Evolutionary conservation across 2,113 vertebrate genomes (phyloP), one percentile per base, ranked within the genome.

Genomic region (Chunga burmeisteri): DNA sequence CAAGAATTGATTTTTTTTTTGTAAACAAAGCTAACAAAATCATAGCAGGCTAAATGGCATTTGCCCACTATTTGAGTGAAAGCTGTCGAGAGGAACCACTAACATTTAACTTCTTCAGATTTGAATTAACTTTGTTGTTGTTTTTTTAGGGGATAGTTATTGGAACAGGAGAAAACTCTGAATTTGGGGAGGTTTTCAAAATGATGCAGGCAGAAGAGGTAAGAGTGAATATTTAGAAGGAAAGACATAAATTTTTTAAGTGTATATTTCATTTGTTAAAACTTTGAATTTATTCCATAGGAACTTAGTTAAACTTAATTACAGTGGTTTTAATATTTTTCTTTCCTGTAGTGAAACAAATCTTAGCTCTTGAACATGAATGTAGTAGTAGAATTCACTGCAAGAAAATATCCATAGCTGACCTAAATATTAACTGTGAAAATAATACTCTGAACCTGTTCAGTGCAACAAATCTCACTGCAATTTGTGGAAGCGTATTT

Each of bases 121-220:
- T 44, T 53, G 8, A 82, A 62, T 79, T 92, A 22, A 21, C 18
- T 94, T 38, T 75, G 16, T 87, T 94, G 95, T 79, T 70, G 4
- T 70, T 15, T 62, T 96, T 79, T 74, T 96, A 99, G 99, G 99
- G 99, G 30, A 99, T 99, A 93, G 99, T 99, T 96, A 99, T 99
- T 96, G 99, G 99, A 97, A 99, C 99, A 36, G 99, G 99, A 88
- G 99, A 99, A 98, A 99, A 99, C 97, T 99, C 99, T 3, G 99
- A 99, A 97, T 99, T 99, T 93, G 99, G 99, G 4, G 99, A 99
- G 47, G 99, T 99, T 77, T 99, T 99, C 97, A 99, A 99, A 98
- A 99, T 99, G 99, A 99, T 99, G 99, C 99, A 99, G 95, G 99
- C 99, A 78, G 99, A 99, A 90, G 99, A 99, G 98, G 99, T 99